These are phyloP conservation scores for Mus minutoides DNA, from an alignment of 2,797 vertebrate genomes.

Conservation along the genomic window DNA sequence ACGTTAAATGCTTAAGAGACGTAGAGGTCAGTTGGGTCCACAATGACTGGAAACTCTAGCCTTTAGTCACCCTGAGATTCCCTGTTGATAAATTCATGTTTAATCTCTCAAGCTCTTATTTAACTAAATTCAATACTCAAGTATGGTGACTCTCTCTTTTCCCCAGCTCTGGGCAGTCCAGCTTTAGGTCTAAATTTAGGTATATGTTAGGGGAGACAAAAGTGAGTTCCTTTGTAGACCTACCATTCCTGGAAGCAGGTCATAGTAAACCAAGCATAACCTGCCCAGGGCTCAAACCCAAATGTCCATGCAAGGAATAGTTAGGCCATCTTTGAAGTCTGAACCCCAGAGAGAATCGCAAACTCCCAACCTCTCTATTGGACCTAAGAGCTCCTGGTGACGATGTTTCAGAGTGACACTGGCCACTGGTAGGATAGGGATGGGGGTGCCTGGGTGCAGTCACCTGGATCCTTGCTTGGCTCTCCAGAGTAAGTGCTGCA, in stretches of 20 bases:
- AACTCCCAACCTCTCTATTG: background rate
- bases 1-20: background rate
- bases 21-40: background rate
- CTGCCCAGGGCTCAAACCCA: background rate
- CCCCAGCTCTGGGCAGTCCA: background rate
- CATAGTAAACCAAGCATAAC: too few species aligned
- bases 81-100: accelerated
- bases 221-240: background rate
- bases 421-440: background rate
- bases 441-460: background rate
- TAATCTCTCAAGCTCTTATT: background rate
- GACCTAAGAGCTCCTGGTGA: background rate
- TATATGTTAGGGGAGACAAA: accelerated
- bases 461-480: background rate
- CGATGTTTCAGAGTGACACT: background rate
- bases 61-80: background rate
- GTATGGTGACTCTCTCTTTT: background rate
- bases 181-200: background rate
- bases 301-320: accelerated
- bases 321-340: background rate
- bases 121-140: background rate
- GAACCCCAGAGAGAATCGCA: background rate
- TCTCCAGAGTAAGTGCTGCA: background rate
- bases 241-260: background rate
- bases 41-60: background rate